Base-by-base conservation (phyloP, 2,113 vertebrate genomes). In the Arothron firmamentum region DNA sequence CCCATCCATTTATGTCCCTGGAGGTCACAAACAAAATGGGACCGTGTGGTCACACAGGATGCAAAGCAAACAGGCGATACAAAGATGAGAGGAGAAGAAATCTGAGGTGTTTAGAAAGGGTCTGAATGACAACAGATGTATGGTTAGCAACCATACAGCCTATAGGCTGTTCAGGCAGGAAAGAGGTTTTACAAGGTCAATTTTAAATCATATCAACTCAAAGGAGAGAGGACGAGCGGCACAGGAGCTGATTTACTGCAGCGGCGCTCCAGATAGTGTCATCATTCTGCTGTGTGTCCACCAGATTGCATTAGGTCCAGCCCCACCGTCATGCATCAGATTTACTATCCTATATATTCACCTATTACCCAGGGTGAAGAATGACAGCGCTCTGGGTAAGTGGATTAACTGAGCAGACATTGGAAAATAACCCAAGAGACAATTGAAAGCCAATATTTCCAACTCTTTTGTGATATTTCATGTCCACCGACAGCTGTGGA, bases 231-330 rank as follows among this genome's bases (percentile, higher is more conserved):
- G 77, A 72, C 31, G n/a, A 67, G 61, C 19, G 10, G 58, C 51
- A 64, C 65, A 55, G 66, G 66, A 67, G 70, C 52, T 69, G 64
- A 82, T 80, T 80, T 70, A 78, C 72, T 77, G 74, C 47, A 14
- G 63, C 53, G 16, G 57, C 42, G 59, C 67, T 77, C 48, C 70
- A 88, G 76, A 86, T 84, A 78, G 76, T 70, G 71, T 63, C 79
- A 85, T 89, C 67, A 80, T 67, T 90, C 86, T 88, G 56, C 50
- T 59, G 67, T 67, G 75, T 78, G 78, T 76, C 80, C 56, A 42
- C 21, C n/a, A 62, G 80, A 89, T 90, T 77, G 68, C 78, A 84
- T 90, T 88, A 87, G 54, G 34, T 66, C 21, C 50, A 43, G 58
- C 79, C 75, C 48, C 74, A 69, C 73, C 72, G 38, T 25, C 46